Evolutionary conservation across 1,140 invertebrate genomes (phyloP).

Genomic region (Marisa cornuarietis): DNA sequence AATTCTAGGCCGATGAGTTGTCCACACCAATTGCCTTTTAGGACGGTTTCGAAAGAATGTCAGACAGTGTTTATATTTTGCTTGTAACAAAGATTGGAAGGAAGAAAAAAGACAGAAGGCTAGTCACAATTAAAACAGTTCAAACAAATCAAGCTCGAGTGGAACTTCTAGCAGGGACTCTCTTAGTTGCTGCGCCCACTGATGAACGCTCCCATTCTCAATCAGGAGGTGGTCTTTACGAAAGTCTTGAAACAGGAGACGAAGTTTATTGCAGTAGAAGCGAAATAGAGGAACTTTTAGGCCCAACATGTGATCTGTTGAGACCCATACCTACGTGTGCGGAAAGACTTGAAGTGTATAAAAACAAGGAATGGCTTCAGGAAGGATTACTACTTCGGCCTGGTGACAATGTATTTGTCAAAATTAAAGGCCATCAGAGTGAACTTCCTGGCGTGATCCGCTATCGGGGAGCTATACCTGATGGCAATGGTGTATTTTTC

Average conservation of each 20-base stretch:
- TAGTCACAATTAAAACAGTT: slow-evolving; percentile 28
- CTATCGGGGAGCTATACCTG: slow-evolving; percentile 50
- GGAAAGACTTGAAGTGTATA: slow-evolving; percentile 52
- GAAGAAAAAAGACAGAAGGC: slow-evolving; percentile 44
- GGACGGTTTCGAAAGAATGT: slow-evolving; percentile 18
- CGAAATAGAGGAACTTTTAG: slow-evolving; percentile 38
- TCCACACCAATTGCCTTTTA: neutral
- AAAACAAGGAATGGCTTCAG: slow-evolving; percentile 49
- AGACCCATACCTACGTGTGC: slow-evolving; percentile 52
- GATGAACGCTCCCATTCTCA: neutral
- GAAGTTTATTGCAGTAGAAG: slow-evolving; percentile 39
- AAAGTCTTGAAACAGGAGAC: slow-evolving; percentile 49
- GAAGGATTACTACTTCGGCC: slow-evolving; percentile 46
- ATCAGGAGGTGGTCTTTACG: slow-evolving; percentile 29
- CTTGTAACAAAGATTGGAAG: slow-evolving; percentile 44
- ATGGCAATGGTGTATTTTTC: slow-evolving; percentile 53
- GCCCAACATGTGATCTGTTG: slow-evolving; percentile 39
- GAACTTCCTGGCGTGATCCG: slow-evolving; percentile 47
- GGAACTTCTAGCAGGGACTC: slow-evolving; percentile 51
- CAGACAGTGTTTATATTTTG: slow-evolving; percentile 38
- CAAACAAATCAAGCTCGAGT: slow-evolving; percentile 27
- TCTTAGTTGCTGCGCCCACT: slow-evolving; percentile 30
- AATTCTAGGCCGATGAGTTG: slow-evolving; percentile 18
- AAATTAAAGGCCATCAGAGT: slow-evolving; percentile 46
- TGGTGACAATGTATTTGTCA: slow-evolving; percentile 51